Evolutionary conservation across 2,113 vertebrate species (phyloP).

Genomic region (Colistium nudipinnis): DNA sequence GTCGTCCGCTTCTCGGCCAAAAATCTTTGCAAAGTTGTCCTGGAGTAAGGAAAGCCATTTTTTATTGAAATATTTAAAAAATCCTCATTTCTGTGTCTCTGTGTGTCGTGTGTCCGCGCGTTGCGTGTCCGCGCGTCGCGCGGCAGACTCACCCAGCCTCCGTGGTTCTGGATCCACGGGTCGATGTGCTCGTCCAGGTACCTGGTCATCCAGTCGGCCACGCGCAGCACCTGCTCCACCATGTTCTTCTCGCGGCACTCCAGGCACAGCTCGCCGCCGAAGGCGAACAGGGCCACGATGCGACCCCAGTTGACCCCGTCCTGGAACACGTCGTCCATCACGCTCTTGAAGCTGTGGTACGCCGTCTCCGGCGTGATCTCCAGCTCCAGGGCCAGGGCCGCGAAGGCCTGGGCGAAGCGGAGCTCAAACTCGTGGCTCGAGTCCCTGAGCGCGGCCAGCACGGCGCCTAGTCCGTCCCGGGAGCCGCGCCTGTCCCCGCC

Average conservation of each 20-base stretch:
- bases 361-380: constrained; percentile 90
- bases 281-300: constrained; percentile 94
- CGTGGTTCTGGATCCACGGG: constrained; percentile 94
- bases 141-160: constrained; percentile 97
- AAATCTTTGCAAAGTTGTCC: constrained; percentile 72
- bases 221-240: constrained; percentile 88
- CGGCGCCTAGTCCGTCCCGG: constrained; percentile 25
- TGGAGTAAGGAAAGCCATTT: constrained; percentile 35
- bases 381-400: constrained; percentile 90
- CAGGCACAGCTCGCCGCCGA: constrained; percentile 92
- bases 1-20: constrained; percentile 59
- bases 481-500: neutral
- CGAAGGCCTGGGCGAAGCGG: constrained; percentile 89
- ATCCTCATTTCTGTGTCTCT: too few species aligned
- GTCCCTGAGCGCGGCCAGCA: constrained; percentile 84
- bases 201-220: constrained; percentile 93
- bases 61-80: too few species aligned
- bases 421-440: constrained; percentile 93
- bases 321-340: constrained; percentile 96
- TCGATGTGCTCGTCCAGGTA: constrained; percentile 94
- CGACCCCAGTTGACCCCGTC: constrained; percentile 98
- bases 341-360: constrained; percentile 93
- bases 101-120: too few species aligned
- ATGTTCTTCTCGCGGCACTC: constrained; percentile 95
- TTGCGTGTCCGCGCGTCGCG: too few species aligned